Conservation (phyloP, 2,797 vertebrate genomes). For the Ctenopoma multispine region DNA sequence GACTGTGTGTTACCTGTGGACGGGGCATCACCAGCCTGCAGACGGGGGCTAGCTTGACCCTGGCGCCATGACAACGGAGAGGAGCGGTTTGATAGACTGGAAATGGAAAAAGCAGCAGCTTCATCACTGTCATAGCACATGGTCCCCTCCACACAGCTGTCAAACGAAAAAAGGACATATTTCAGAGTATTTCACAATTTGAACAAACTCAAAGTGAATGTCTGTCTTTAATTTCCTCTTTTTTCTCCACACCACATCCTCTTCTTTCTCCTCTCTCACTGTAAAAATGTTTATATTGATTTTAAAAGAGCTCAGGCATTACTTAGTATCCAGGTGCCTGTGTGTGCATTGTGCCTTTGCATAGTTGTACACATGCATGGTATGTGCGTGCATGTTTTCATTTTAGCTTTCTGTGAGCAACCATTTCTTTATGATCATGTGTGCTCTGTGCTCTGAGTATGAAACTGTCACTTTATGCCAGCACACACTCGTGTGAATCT, state of each 20-base stretch:
- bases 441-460: neutral
- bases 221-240: constrained; percentile 36
- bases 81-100: constrained; percentile 94
- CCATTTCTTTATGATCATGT: constrained; percentile 2
- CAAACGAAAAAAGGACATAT: constrained; percentile 1
- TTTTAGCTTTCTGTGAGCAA: neutral
- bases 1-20: constrained; percentile 85
- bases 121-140: constrained; percentile 94
- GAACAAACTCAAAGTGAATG: neutral
- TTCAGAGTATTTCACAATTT: too few relatives aligned
- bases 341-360: neutral
- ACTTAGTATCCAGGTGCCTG: constrained; percentile 48
- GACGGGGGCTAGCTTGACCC: constrained; percentile 93
- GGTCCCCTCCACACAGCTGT: constrained; percentile 89
- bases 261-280: neutral
- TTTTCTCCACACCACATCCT: neutral
- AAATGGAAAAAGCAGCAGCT: constrained; percentile 91
- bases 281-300: neutral
- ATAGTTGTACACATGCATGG: neutral
- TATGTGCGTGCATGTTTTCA: constrained; percentile 8
- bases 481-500: constrained; percentile 14
- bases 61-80: constrained; percentile 96
- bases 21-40: constrained; percentile 94
- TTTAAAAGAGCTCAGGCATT: constrained; percentile 40
- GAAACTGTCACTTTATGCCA: constrained; percentile 6